phyloP scores from a whole-genome alignment of 2,113 vertebrate species.

The Cnemophilus loriae region DNA sequence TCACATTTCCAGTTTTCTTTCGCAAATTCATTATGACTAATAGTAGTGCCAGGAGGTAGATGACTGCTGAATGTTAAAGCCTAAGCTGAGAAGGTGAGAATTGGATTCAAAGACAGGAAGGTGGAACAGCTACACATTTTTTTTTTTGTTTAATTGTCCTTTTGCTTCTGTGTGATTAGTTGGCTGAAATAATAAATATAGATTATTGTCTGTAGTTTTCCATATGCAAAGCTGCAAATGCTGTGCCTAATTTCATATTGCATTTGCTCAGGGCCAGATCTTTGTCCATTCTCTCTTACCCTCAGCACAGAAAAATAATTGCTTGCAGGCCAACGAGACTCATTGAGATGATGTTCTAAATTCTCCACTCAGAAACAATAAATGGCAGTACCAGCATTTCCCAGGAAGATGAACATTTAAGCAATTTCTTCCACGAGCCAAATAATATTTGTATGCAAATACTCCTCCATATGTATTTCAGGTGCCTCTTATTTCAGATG shows the following conservation, averaged over 20 bases:
- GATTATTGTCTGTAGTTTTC: background rate
- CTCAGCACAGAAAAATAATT: constrained; percentile 4
- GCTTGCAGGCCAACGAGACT: constrained; percentile 9
- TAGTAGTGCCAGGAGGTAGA: background rate
- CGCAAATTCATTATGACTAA: background rate
- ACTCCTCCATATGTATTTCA: background rate
- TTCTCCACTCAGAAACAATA: background rate
- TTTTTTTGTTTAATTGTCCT: background rate
- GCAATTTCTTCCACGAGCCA: background rate
- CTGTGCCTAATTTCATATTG: background rate
- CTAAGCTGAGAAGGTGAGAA: background rate
- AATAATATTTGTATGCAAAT: constrained; percentile 42
- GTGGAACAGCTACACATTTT: background rate
- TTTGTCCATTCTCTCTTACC: background rate
- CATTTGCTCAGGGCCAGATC: background rate
- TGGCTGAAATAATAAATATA: background rate
- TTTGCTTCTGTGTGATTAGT: background rate
- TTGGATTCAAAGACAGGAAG: background rate
- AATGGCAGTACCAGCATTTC: background rate
- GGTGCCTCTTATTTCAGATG: constrained; percentile 15
- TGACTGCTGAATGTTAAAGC: background rate
- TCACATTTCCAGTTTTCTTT: background rate
- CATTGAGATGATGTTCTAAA: background rate
- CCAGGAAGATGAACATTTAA: constrained; percentile 16
- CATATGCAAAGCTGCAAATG: background rate